Base-by-base conservation (phyloP, 2,888 invertebrate genomes). In the Xestia c-nigrum region DNA sequence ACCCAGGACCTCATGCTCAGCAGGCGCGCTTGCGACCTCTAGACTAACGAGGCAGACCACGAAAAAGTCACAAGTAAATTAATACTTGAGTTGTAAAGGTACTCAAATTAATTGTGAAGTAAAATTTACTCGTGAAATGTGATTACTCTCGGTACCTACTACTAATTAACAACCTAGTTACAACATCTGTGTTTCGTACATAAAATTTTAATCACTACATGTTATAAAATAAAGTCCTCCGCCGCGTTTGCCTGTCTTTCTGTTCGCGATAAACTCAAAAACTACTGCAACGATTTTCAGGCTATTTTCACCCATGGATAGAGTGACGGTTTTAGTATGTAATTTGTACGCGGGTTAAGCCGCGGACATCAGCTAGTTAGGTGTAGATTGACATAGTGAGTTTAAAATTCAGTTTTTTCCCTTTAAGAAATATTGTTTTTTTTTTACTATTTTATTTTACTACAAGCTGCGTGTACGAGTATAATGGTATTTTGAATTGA, bases 51-150 rank as follows among this genome's bases (percentile, higher is more conserved):
- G 9, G 10, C 5, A n/a, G 12, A 10, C 12, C 12, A 24, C n/a
- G 57, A 6, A 66, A 43, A 38, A 31, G 5, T 16, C 14, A 43
- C 5, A 24, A 38, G 16, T 10, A 47, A 16, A 31, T 16, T 1
- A 0, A 57, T 19, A 57, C 14, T 38, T 14, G 5, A 38, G 9
- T 14, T n/a, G n/a, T 14, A 14, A n/a, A 55, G 52, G 70, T 55
- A 46, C 57, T 43, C 16, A 46, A 16, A 31, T 31, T 59, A 14
- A 59, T 59, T 31, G 24, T 19, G 21, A 14, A 31, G 16, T 71
- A 72, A 50, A n/a, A n/a, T n/a, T 47, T 19, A 50, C 67, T 72
- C 21, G 14, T 63, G 31, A 69, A 69, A n/a, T 52, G 16, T 69
- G 10, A 31, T 71, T 38, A n/a, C 43, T 31, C 31, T 31, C 5